These are phyloP conservation scores for Manduca sexta DNA, from an alignment of 1,140 invertebrate species.

Conservation along the genomic window DNA sequence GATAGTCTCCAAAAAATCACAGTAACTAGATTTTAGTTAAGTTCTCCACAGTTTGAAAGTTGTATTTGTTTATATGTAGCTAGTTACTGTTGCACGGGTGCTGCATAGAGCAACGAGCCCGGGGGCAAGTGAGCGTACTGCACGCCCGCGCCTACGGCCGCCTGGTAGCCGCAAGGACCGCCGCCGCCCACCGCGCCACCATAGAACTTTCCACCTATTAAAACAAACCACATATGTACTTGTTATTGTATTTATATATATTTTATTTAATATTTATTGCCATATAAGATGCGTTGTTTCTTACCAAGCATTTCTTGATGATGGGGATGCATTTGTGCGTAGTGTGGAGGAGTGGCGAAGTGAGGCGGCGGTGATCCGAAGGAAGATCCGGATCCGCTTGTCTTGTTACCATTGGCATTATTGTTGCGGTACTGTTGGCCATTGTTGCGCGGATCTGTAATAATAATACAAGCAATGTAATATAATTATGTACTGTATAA, in stretches of 20 bases:
- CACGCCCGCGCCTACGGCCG: constrained; percentile 55
- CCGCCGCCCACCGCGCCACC: constrained; percentile 64
- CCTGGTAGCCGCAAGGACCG: constrained; percentile 68
- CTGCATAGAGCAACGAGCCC: constrained; percentile 63
- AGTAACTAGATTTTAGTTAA: no score
- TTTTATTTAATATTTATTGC: not conserved
- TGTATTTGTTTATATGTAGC: not conserved
- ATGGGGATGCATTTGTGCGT: constrained; percentile 59
- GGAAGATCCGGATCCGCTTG: constrained; percentile 54
- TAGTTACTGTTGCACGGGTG: constrained; percentile 68
- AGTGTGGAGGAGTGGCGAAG: constrained; percentile 57
- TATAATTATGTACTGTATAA: no score
- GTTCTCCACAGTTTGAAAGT: no score
- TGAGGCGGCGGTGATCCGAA: constrained; percentile 62
- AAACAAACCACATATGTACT: not conserved
- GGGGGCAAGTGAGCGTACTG: constrained; percentile 65
- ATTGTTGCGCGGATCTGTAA: constrained; percentile 46
- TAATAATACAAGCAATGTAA: no score
- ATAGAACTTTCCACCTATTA: constrained; percentile 64
- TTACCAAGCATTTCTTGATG: constrained; percentile 65
- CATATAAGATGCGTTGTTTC: not conserved
- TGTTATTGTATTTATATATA: no score
- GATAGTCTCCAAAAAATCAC: no score
- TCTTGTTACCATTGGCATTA: constrained; percentile 50
- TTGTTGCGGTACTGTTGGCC: constrained; percentile 57